phyloP scores from a whole-genome alignment of 2,888 invertebrate genomes.

The Watsonalla binaria region DNA sequence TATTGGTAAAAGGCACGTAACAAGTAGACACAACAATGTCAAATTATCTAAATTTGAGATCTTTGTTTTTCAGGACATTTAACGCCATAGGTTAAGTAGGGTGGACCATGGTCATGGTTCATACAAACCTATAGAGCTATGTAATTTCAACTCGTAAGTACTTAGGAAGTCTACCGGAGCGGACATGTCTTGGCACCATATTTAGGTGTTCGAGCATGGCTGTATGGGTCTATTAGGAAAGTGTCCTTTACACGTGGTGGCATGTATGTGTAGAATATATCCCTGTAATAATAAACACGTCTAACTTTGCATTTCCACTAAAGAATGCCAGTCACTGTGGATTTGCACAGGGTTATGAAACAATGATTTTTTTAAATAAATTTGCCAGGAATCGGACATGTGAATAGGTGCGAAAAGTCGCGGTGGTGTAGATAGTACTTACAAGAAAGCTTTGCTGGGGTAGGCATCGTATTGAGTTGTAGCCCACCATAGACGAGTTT shows the following conservation, averaged over 20 bases:
- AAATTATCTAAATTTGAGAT: too few relatives aligned
- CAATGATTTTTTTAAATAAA: too few relatives aligned
- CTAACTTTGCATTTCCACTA: not conserved
- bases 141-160: not conserved
- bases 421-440: too few relatives aligned
- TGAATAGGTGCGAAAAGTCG: too few relatives aligned
- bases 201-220: constrained; percentile 45
- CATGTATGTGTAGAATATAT: constrained; percentile 65
- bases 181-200: constrained; percentile 60
- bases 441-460: constrained; percentile 60
- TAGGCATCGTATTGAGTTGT: constrained; percentile 59
- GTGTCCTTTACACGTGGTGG: constrained; percentile 61
- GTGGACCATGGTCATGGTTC: too few relatives aligned
- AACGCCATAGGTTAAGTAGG: too few relatives aligned
- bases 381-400: too few relatives aligned
- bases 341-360: not conserved
- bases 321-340: not conserved
- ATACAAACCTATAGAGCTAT: too few relatives aligned
- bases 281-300: constrained; percentile 39
- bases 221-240: constrained; percentile 57
- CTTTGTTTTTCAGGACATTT: too few relatives aligned
- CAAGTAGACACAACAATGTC: too few relatives aligned
- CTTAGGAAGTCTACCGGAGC: constrained; percentile 17
- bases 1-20: too few relatives aligned
- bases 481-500: constrained; percentile 66